Evolutionary conservation across 2,113 vertebrate genomes (phyloP).

Genomic region (Pelobates fuscus): DNA sequence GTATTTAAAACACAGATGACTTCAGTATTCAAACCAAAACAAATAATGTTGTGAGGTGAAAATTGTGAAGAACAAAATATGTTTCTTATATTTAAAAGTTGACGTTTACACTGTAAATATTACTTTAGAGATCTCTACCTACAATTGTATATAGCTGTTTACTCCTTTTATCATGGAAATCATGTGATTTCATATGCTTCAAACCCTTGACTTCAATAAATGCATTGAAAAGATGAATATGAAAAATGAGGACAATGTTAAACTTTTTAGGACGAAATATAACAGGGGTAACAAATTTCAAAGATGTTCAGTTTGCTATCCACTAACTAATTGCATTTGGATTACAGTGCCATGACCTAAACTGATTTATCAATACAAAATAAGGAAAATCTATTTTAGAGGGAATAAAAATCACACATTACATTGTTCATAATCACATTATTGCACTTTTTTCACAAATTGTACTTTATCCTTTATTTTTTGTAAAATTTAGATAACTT

Average conservation of each 20-base stretch:
- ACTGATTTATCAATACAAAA: background rate
- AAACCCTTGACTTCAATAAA: slow-evolving; percentile 77
- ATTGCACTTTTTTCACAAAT: slow-evolving; percentile 33
- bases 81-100: slow-evolving; percentile 74
- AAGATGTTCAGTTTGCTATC: background rate
- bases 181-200: slow-evolving; percentile 71
- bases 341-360: background rate
- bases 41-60: slow-evolving; percentile 75
- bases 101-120: slow-evolving; percentile 91
- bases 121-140: slow-evolving; percentile 69
- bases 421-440: slow-evolving; percentile 20
- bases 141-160: slow-evolving; percentile 73
- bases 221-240: slow-evolving; percentile 67
- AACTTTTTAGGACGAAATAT: slow-evolving; percentile 52
- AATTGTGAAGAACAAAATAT: slow-evolving; percentile 72
- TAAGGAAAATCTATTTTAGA: slow-evolving; percentile 33
- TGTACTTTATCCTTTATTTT: slow-evolving; percentile 35
- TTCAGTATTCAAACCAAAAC: slow-evolving; percentile 79
- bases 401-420: slow-evolving; percentile 1
- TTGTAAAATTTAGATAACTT: slow-evolving; percentile 41
- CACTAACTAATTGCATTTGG: background rate
- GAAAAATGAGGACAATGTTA: slow-evolving; percentile 55
- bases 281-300: slow-evolving; percentile 1
- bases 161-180: slow-evolving; percentile 63
- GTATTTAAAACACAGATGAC: slow-evolving; percentile 78